These are phyloP conservation scores for Notolepis coatsorum DNA, from an alignment of 2,797 vertebrate genomes.

Conservation along the genomic window DNA sequence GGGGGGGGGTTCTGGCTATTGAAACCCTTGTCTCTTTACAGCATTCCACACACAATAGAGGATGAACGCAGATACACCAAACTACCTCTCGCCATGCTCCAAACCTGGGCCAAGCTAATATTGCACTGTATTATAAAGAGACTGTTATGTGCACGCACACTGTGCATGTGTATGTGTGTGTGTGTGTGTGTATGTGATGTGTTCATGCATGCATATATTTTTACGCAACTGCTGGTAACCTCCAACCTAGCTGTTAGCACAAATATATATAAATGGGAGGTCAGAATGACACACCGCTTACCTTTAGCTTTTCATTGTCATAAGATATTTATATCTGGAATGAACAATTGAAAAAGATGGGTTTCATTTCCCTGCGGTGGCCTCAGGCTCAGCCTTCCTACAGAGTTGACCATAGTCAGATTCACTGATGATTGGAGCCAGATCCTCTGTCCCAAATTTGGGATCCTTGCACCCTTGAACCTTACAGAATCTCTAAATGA, in stretches of 20 bases:
- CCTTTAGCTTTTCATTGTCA: constrained; percentile 47
- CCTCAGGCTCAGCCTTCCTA: constrained; percentile 62
- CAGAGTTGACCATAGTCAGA: constrained; percentile 63
- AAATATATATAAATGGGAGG: constrained; percentile 4
- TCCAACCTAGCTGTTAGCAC: constrained; percentile 7
- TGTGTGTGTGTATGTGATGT: not conserved
- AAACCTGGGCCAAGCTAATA: not conserved
- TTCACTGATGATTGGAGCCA: constrained; percentile 74
- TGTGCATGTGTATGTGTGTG: not conserved
- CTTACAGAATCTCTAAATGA: constrained; percentile 60
- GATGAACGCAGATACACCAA: not conserved
- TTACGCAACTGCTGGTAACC: constrained; percentile 8
- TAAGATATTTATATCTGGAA: constrained; percentile 70
- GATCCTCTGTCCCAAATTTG: constrained; percentile 66
- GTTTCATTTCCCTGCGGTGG: constrained; percentile 57
- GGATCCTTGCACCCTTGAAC: constrained; percentile 58
- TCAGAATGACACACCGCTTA: constrained; percentile 43
- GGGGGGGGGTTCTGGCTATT: constrained; percentile 57
- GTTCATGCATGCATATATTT: not conserved
- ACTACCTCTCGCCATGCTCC: constrained; percentile 8
- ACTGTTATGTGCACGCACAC: too few relatives aligned
- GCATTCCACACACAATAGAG: constrained; percentile 54
- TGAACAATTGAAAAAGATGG: constrained; percentile 68
- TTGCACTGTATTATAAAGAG: not conserved
- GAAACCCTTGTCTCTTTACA: constrained; percentile 60